These are phyloP conservation scores for Chrysotoxum bicinctum DNA, from an alignment of 2,888 invertebrate species.

Conservation along the genomic window DNA sequence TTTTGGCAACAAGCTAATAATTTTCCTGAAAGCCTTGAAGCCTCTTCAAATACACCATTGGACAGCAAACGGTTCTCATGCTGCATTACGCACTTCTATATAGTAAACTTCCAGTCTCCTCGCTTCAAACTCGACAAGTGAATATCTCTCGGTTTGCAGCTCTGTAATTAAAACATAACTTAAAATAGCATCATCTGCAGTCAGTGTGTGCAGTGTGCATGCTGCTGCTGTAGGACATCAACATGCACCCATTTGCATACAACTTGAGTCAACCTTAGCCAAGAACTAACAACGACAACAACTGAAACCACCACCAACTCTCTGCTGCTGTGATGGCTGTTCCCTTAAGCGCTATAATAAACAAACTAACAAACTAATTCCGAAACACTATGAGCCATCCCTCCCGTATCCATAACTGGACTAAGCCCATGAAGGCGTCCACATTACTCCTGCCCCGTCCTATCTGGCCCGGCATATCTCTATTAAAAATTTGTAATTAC, in stretches of 20 bases:
- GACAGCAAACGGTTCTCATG: not conserved
- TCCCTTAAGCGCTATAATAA: slow-evolving; percentile 45
- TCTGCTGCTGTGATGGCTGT: not conserved
- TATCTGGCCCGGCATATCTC: slow-evolving; percentile 29
- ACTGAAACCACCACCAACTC: not conserved
- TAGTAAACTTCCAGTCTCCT: not conserved
- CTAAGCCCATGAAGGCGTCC: not conserved
- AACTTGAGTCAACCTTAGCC: slow-evolving; percentile 28
- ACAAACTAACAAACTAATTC: slow-evolving; percentile 64
- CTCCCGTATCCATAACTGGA: not conserved
- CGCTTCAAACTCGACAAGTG: slow-evolving; percentile 40
- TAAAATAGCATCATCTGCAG: slow-evolving; percentile 43
- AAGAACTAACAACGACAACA: slow-evolving; percentile 16
- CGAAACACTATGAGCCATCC: slow-evolving; percentile 8
- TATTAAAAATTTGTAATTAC: slow-evolving; percentile 71
- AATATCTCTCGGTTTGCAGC: slow-evolving; percentile 14
- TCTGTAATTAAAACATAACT: slow-evolving; percentile 47
- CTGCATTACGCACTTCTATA: not conserved
- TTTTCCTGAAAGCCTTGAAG: not conserved
- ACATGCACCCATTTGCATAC: slow-evolving; percentile 45
- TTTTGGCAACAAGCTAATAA: not conserved
- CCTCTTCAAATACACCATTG: not conserved
- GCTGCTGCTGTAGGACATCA: slow-evolving; percentile 26
- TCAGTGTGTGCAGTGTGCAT: not conserved
- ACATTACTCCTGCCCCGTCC: slow-evolving; percentile 6